Conservation (phyloP, 2,797 vertebrate species). For the Adelosebastes latens region DNA sequence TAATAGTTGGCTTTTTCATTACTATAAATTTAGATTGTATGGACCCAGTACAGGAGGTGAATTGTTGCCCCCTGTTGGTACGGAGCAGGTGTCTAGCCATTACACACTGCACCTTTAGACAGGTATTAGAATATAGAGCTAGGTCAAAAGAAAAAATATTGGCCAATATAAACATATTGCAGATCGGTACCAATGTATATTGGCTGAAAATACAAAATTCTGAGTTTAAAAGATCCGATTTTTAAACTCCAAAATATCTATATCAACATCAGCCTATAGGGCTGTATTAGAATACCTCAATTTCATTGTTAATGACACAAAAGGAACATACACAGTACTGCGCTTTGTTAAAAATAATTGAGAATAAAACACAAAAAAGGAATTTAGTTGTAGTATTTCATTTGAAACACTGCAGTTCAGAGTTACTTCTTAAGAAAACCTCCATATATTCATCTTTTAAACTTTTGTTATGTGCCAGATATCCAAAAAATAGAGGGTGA, state of each 20-base stretch:
- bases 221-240: background rate
- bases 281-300: too few species aligned
- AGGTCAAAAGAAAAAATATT: background rate
- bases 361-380: too few species aligned
- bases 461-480: background rate
- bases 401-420: background rate
- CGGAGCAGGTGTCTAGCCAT: background rate
- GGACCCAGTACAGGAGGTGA: background rate
- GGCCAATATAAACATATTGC: background rate
- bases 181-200: background rate
- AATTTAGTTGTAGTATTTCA: background rate
- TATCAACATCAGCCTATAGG: background rate
- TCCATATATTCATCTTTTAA: background rate
- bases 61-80: background rate
- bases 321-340: too few species aligned
- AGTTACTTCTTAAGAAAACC: background rate
- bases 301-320: too few species aligned
- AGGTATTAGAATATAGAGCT: background rate
- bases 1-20: too few species aligned
- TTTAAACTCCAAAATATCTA: background rate
- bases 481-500: accelerated
- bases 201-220: too few species aligned
- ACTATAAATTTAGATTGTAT: background rate
- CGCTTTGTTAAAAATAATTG: too few species aligned
- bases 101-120: background rate